Base-by-base conservation (phyloP, 2,113 vertebrate genomes). In the Picathartes gymnocephalus region DNA sequence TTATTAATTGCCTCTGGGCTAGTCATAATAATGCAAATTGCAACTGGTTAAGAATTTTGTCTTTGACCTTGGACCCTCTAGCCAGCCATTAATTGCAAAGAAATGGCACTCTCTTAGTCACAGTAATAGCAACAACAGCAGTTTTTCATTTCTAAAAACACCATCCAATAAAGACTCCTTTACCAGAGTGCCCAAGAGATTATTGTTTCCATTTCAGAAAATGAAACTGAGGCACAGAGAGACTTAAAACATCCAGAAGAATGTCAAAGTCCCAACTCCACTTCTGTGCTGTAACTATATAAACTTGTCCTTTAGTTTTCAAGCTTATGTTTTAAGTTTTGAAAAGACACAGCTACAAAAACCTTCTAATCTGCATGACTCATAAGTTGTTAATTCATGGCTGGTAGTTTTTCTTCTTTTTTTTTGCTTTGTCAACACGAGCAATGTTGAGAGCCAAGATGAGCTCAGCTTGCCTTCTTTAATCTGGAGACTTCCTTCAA, bases 1-100 rank as follows among this genome's bases (percentile, higher is more conserved):
- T 53, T 86, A 86, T 71, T 96, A 90, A 83, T 88, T 96, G 94
- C 53, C 82, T 92, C n/a, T 81, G 21, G 40, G 47, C 90, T 88
- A 94, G 76, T 65, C 21, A 74, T 74, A 90, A 61, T 74, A 74
- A 47, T 54, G 74, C 42, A 76, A 94, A 88, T 82, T 82, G 42
- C 47, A 82, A 62, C 42, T 86, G 58, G 45, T 78, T 82, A 81
- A 86, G 56, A 81, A 66, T 85, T 82, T 84, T 94, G 61, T 60
- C n/a, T 93, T 95, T 89, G 62, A 87, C 87, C 87, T 79, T 85
- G 66, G 84, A 88, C 74, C 50, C 28, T 90, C 39, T 21, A 77
- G 64, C 50, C 54, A 95, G 45, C 17, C 70, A 87, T 90, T 91
- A 92, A 76, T 18, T 91, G 79, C 84, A 85, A 89, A 89, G 62